Evolutionary conservation across 2,888 invertebrate species (phyloP).

Genomic region (Cyclophora albipunctata): DNA sequence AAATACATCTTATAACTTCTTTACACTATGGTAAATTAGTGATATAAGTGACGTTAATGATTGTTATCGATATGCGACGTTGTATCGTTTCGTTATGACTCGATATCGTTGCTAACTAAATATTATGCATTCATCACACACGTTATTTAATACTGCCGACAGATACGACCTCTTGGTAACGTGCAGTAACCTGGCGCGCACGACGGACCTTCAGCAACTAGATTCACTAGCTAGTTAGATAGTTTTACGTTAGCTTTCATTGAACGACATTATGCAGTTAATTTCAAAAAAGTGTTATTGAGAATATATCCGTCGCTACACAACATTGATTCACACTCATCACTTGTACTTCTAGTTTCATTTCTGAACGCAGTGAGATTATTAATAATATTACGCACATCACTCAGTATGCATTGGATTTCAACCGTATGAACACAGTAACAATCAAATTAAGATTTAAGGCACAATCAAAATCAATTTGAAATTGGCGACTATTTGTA

Average conservation of each 20-base stretch:
- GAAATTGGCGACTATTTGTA: no score
- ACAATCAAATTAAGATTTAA: no score
- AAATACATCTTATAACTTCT: slow-evolving; percentile 41
- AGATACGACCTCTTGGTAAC: slow-evolving; percentile 30
- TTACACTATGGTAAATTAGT: slow-evolving; percentile 39
- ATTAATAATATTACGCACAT: no score
- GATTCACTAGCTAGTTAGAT: no score
- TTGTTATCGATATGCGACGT: slow-evolving; percentile 22
- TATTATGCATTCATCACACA: slow-evolving; percentile 55
- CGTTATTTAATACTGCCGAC: slow-evolving; percentile 63
- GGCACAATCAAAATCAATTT: no score
- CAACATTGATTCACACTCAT: slow-evolving; percentile 1
- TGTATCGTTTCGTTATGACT: slow-evolving; percentile 18
- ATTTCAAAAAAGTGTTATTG: no score
- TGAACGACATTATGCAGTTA: no score
- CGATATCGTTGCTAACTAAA: slow-evolving; percentile 22
- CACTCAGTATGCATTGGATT: no score
- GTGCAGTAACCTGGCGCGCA: slow-evolving; percentile 16
- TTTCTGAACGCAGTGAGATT: no score
- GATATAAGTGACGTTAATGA: slow-evolving; percentile 27
- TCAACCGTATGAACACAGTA: no score
- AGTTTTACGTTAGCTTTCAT: no score
- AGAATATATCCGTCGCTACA: neutral
- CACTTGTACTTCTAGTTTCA: neutral
- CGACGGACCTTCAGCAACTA: no score